phyloP scores from a whole-genome alignment of 2,797 vertebrate genomes.

The Sebastolobus altivelis region DNA sequence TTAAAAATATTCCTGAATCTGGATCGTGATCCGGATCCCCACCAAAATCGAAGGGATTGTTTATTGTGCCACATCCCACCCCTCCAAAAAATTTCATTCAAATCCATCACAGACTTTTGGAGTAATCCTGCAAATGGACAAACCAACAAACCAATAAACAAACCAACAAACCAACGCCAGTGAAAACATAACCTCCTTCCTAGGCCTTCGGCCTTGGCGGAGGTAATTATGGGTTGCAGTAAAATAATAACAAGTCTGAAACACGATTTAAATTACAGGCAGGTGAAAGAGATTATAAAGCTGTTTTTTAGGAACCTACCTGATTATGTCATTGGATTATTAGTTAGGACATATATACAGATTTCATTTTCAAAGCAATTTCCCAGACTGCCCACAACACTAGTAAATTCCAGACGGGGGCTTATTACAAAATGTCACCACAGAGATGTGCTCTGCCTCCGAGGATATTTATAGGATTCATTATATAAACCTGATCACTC shows the following conservation, averaged over 20 bases:
- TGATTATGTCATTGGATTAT: neutral
- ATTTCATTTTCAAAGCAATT: constrained; percentile 16
- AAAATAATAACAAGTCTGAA: neutral
- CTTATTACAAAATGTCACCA: constrained; percentile 63
- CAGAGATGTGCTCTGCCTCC: constrained; percentile 51
- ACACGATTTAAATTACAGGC: neutral
- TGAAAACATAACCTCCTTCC: too few relatives aligned
- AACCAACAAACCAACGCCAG: too few relatives aligned
- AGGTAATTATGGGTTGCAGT: neutral
- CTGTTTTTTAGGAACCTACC: neutral
- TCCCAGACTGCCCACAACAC: constrained; percentile 17
- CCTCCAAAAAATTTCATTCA: too few relatives aligned
- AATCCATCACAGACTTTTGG: too few relatives aligned
- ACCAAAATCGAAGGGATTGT: too few relatives aligned
- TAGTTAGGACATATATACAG: neutral
- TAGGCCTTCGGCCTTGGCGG: too few relatives aligned
- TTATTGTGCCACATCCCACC: too few relatives aligned
- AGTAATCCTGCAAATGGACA: too few relatives aligned
- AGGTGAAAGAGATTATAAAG: neutral
- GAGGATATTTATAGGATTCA: constrained; percentile 73
- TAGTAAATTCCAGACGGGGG: constrained; percentile 46
- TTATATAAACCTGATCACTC: constrained; percentile 72
- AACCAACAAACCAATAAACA: too few relatives aligned
- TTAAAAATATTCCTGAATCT: too few relatives aligned
- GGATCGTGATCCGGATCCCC: too few relatives aligned